Conservation (phyloP, 2,113 vertebrate species). For the Gobiocypris rarus region DNA sequence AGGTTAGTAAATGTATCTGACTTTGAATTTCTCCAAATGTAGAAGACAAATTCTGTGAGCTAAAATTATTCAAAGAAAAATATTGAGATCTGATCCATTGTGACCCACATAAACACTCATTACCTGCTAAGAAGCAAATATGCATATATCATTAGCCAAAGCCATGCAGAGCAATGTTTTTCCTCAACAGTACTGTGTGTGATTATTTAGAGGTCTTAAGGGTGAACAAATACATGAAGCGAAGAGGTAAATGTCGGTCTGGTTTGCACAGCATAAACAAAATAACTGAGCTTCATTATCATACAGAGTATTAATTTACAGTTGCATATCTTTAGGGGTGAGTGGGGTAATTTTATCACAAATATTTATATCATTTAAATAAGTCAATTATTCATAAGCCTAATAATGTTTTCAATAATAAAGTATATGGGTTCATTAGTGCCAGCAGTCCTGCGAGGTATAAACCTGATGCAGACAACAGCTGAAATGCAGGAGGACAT, state of each 20-base stretch:
- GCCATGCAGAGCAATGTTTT: conserved; percentile 15
- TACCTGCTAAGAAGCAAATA: conserved; percentile 31
- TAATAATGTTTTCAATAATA: conserved; percentile 31
- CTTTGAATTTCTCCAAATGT: not conserved
- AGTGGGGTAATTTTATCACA: conserved; percentile 5
- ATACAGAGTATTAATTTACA: conserved; percentile 6
- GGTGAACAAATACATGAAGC: conserved; percentile 31
- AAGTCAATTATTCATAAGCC: conserved; percentile 7
- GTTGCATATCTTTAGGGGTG: not conserved
- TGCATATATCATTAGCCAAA: conserved; percentile 28
- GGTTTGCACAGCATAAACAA: conserved; percentile 27
- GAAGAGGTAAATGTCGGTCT: conserved; percentile 17
- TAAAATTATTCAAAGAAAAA: conserved; percentile 15
- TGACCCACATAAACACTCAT: conserved; percentile 26
- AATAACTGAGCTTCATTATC: conserved; percentile 31
- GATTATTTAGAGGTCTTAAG: conserved; percentile 43
- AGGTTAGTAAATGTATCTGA: conserved; percentile 2
- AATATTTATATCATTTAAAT: conserved; percentile 21
- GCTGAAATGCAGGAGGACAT: not conserved
- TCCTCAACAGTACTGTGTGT: conserved; percentile 7
- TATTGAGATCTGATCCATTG: conserved; percentile 30
- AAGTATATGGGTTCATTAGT: conserved; percentile 8
- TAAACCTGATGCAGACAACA: conserved; percentile 8
- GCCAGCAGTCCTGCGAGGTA: not conserved
- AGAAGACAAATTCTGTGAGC: not conserved